Base-by-base conservation (phyloP, 2,888 invertebrate species). In the Congeria kusceri region DNA sequence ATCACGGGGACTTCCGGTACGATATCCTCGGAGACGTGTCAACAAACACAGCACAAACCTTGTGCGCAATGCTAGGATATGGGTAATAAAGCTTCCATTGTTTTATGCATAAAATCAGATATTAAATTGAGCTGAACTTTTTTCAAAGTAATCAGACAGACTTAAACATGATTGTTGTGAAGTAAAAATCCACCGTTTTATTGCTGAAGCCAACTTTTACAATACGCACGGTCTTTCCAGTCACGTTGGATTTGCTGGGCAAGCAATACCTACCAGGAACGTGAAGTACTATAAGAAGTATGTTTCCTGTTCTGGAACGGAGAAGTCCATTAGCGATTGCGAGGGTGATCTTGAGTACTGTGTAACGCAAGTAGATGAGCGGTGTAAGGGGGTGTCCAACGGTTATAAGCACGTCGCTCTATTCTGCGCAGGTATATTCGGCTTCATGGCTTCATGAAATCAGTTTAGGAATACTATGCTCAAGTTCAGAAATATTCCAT, bases 291-390 rank as follows among this genome's bases (percentile, higher is more conserved):
- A 53, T 20, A 53, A 53, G 25, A 20, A 15, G 25, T 9, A 53
- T 11, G 25, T 53, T 9, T 20, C 25, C 20, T 53, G 53, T 53
- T 25, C 20, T 23, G 53, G 53, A 23, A 20, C 2, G 23, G 53
- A 53, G 53, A 53, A 53, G 25, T 53, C 20, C 13, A 53, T 53
- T 9, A 25, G n/a, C 23, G 53, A 53, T 11, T 53, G 53, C 25
- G 9, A 53, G 53, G 53, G 53, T 25, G 53, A 53, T 9, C 53
- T 53, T 20, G 4, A 53, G n/a, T 53, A 53, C 53, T 53, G 53
- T 20, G 53, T 53, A 9, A 20, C 2, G n/a, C 53, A 53, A 25
- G n/a, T 15, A 53, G 13, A 53, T 18, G 13, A 18, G 23, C 53
- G n/a, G 9, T 53, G 53, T 18, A 4, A 3, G 25, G n/a, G 1